Evolutionary conservation across 2,888 invertebrate genomes (phyloP), one percentile per base, ranked within the genome.

Genomic region (Agrotis ipsilon): DNA sequence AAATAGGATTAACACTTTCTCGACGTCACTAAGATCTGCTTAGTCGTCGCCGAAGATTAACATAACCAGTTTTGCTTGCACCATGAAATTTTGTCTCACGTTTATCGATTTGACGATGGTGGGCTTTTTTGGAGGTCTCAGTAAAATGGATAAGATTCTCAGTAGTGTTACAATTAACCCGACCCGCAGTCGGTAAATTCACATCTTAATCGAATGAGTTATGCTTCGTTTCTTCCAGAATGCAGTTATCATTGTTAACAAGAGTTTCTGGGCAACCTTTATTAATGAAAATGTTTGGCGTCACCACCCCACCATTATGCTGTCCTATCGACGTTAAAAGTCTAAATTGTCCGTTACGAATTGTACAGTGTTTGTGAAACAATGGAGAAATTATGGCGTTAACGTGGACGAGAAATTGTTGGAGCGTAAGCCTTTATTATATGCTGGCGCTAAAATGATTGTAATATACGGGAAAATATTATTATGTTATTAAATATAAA

Each of bases 141-240:
- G 45, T 84, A 81, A 72, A 87, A 5, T 88, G 87, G 87, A 54
- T 21, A 19, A 9, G 1, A n/a, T 85, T 61, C 64, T 72, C 67
- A 63, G 73, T 80, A 71, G 83, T 82, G 88, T 86, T 82, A 86
- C 87, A 90, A 90, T 91, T 92, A 91, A 89, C 89, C 83, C 81
- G 80, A 84, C 95, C 96, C 94, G 94, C 96, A 95, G 94, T 86
- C 81, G 83, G 88, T 87, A 87, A 90, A 81, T 80, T 80, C 65
- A 86, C 86, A 80, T 83, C 84, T 93, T 94, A 95, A 96, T 94
- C 93, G 91, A 95, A 95, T 96, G 94, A 95, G 95, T 94, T 95
- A 95, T 93, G 95, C 92, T 92, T 94, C 90, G 93, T 95, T 92
- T 92, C 88, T 87, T 72, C 82, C 81, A 86, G 88, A 90, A 91